These are phyloP conservation scores for Cirrhinus molitorella DNA, from an alignment of 2,797 vertebrate species.

Conservation along the genomic window DNA sequence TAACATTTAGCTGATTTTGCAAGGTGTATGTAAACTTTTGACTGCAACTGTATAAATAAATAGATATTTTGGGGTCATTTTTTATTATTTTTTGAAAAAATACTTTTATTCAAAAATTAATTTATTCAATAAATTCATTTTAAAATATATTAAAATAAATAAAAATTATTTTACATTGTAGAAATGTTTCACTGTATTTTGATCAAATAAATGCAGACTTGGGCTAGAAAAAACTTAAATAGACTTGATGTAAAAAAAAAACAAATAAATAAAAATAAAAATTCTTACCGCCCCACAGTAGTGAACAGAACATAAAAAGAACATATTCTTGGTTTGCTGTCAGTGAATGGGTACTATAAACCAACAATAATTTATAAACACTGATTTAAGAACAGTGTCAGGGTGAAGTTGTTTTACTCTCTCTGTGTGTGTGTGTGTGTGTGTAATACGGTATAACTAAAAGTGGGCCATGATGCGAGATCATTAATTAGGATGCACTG, in stretches of 20 bases:
- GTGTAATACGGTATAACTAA: slow-evolving; percentile 57
- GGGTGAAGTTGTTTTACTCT: neutral
- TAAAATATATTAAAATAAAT: neutral
- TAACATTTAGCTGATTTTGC: too few relatives aligned
- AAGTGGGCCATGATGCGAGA: slow-evolving; percentile 79
- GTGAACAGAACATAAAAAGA: too few relatives aligned
- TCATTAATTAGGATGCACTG: slow-evolving; percentile 81
- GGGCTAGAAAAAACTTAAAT: neutral
- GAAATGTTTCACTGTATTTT: neutral
- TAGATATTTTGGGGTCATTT: too few relatives aligned
- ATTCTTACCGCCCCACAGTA: too few relatives aligned
- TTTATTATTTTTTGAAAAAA: too few relatives aligned
- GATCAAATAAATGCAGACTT: neutral
- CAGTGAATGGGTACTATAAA: neutral
- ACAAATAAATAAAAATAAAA: too few relatives aligned
- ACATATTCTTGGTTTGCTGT: too few relatives aligned
- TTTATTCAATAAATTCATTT: neutral
- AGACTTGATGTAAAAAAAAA: neutral
- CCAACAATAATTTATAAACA: neutral
- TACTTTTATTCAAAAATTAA: too few relatives aligned
- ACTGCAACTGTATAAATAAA: too few relatives aligned
- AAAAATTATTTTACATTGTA: neutral
- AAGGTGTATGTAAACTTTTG: too few relatives aligned
- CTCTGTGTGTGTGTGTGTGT: slow-evolving; percentile 46
- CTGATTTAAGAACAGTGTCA: neutral